These are phyloP conservation scores for Dendrocincla fuliginosa DNA, from an alignment of 2,797 vertebrate genomes.

Conservation along the genomic window DNA sequence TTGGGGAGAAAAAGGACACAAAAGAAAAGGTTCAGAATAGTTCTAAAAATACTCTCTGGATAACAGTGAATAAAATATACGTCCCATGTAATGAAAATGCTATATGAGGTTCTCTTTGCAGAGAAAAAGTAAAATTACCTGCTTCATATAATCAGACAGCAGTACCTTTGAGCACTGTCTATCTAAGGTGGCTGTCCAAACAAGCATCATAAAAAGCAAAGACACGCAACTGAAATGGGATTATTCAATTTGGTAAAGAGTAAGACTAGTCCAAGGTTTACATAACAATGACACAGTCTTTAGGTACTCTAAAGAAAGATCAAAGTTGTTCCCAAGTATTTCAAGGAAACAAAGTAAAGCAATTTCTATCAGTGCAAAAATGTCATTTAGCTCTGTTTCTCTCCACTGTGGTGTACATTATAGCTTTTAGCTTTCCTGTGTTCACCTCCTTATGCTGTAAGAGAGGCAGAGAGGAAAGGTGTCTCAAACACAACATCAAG, in stretches of 20 bases:
- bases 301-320: not conserved
- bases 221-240: not conserved
- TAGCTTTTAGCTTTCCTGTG: not conserved
- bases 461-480: rapidly evolving
- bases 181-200: not conserved
- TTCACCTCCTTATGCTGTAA: not conserved
- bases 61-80: not conserved
- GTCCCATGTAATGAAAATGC: not conserved
- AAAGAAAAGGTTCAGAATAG: not conserved
- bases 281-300: not conserved
- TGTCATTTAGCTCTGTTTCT: not conserved
- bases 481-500: not conserved
- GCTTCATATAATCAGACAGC: not conserved
- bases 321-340: not conserved
- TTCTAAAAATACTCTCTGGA: not conserved
- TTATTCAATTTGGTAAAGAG: not conserved
- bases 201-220: not conserved
- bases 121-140: not conserved
- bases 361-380: not conserved
- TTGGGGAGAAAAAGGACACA: not conserved
- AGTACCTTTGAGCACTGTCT: not conserved
- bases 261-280: not conserved
- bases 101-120: not conserved
- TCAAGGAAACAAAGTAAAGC: not conserved
- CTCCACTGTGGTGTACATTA: not conserved